Evolutionary conservation across 2,888 invertebrate genomes (phyloP), one percentile per base, ranked within the genome.

Genomic region (Laspeyria flexula): DNA sequence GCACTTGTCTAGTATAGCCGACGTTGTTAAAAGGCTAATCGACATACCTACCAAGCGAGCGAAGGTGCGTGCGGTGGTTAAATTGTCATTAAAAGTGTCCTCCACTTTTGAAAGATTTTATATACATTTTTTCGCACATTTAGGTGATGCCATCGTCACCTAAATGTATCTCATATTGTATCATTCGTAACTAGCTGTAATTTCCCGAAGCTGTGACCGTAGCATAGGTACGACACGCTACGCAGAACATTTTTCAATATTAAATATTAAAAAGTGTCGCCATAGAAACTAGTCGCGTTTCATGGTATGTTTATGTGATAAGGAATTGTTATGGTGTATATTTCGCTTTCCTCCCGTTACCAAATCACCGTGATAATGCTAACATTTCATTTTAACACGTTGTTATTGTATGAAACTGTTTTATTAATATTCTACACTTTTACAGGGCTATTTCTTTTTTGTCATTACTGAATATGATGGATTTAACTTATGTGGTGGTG

Each of bases 341-440:
- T 25, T 11, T 40, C 13, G 39, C 51, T 35, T 35, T 43, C 30
- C 45, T 29, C 7, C 34, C 47, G 18, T 35, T 35, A 30, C 29
- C 16, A 5, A 47, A 49, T 48, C 50, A 43, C 43, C 55, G 48
- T 65, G 55, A 31, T 45, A 64, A 65, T 59, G 48, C 33, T 12
- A 55, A 55, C 53, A 43, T 43, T 55, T 47, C 54, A 58, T 55
- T 58, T 47, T 33, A 45, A 39, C 38, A 39, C 39, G 25, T 45
- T 45, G 15, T 45, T 45, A 29, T 10, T 44, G 7, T 23, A n/a
- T 1, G 9, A n/a, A 30, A 30, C 25, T 31, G 7, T 25, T 25
- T 25, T 25, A 25, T 25, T 25, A 4, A 25, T 7, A 25, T 25
- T 25, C 5, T 21, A 3, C 21, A 21, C 5, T n/a, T n/a, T 18